These are phyloP conservation scores for Babyrousa celebensis DNA, from an alignment of 2,797 vertebrate species.

Conservation along the genomic window DNA sequence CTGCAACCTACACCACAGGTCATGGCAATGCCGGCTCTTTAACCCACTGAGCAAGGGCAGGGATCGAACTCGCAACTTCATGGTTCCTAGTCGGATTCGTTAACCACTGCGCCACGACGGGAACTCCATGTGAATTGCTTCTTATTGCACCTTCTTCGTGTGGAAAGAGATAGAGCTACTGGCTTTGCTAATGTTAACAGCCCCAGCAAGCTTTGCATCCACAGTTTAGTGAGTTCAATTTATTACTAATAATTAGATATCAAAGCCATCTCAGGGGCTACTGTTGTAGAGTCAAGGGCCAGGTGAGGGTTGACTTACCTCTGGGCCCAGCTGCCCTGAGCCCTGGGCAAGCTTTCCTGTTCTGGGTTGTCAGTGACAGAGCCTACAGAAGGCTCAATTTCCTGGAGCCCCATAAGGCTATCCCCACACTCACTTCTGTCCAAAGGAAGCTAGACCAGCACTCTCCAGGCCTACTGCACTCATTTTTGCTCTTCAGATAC, in stretches of 20 bases:
- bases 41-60: too few relatives aligned
- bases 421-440: neutral
- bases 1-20: too few relatives aligned
- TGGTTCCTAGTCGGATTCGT: too few relatives aligned
- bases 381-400: neutral
- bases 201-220: neutral
- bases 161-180: conserved; percentile 46
- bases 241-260: conserved; percentile 70
- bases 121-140: neutral
- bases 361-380: neutral
- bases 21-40: too few relatives aligned
- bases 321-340: neutral
- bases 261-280: conserved; percentile 23
- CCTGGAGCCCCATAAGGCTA: neutral
- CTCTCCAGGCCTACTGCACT: neutral
- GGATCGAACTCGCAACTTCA: too few relatives aligned
- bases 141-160: neutral
- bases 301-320: neutral
- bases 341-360: neutral
- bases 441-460: neutral
- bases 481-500: neutral
- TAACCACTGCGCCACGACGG: too few relatives aligned
- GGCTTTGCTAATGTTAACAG: conserved; percentile 74
- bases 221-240: conserved; percentile 28
- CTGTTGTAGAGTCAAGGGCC: neutral